These are phyloP conservation scores for Eolophus roseicapilla DNA, from an alignment of 2,113 vertebrate species.

Conservation along the genomic window DNA sequence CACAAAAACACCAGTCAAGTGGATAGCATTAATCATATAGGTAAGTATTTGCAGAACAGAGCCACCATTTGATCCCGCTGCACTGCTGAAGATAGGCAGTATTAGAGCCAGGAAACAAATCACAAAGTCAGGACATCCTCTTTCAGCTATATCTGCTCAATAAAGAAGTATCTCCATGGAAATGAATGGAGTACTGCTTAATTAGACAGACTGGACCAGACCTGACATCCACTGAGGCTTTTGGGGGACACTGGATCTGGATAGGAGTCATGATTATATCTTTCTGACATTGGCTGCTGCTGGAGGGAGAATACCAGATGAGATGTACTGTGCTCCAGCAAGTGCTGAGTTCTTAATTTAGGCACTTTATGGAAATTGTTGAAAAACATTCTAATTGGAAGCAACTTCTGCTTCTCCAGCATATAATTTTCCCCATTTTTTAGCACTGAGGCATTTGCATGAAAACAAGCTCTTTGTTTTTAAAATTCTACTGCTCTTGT, in stretches of 20 bases:
- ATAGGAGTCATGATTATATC: not conserved
- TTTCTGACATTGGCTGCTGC: constrained; percentile 25
- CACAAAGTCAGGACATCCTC: not conserved
- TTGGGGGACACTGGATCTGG: not conserved
- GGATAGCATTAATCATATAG: not conserved
- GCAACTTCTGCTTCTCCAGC: constrained; percentile 49
- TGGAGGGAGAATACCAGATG: not conserved
- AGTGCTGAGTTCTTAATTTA: constrained; percentile 41
- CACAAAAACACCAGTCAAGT: not conserved
- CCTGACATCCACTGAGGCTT: not conserved
- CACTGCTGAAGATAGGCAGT: not conserved
- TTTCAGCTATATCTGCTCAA: not conserved
- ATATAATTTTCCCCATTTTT: constrained; percentile 41
- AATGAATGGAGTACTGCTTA: not conserved
- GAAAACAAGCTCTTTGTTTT: constrained; percentile 56
- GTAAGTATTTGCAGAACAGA: not conserved
- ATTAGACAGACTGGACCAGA: not conserved
- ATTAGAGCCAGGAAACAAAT: not conserved
- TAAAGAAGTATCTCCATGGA: not conserved
- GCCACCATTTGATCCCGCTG: not conserved
- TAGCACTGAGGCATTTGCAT: constrained; percentile 44
- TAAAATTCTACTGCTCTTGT: constrained; percentile 47
- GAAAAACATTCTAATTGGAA: constrained; percentile 64
- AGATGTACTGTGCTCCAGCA: constrained; percentile 5
- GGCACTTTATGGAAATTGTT: constrained; percentile 46